Percentiles rank a stretch among this genome's conserved stretches.
phyloP scores from a whole-genome alignment of 2,888 invertebrate genomes.

The Noctua janthe region DNA sequence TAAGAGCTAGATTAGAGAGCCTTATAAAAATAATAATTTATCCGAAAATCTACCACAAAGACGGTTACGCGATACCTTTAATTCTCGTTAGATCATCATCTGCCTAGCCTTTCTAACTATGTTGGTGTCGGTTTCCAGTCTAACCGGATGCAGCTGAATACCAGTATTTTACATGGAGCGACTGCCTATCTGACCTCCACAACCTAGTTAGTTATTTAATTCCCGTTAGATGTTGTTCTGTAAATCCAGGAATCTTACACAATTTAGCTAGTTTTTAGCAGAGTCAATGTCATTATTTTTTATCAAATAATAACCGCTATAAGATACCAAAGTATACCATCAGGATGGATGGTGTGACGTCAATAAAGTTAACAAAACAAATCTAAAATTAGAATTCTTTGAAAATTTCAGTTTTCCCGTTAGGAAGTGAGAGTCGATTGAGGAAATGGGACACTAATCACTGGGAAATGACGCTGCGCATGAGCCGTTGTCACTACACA shows the following conservation, averaged over 20 bases:
- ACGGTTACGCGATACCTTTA: not conserved
- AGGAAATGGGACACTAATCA: constrained; percentile 42
- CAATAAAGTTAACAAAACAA: constrained; percentile 24
- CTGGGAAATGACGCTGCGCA: constrained; percentile 30
- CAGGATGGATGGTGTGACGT: not conserved
- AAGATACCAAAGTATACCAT: not conserved
- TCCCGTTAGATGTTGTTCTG: not conserved
- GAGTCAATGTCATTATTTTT: not conserved
- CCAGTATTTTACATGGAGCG: not conserved
- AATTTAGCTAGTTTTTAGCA: not conserved
- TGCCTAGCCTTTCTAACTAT: not conserved
- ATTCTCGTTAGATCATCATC: not conserved
- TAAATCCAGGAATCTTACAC: not conserved
- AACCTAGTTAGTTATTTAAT: not conserved
- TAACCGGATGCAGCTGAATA: not conserved
- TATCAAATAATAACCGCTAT: not conserved
- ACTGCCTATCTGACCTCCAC: not conserved
- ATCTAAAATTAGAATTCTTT: constrained; percentile 23
- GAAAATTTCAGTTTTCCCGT: constrained; percentile 28
- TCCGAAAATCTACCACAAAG: not conserved
- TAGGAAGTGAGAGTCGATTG: not conserved
- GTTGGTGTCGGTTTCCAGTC: not conserved
- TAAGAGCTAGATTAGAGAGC: not conserved
- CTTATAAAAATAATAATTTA: not conserved
- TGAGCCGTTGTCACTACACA: constrained; percentile 18